Percentiles rank a stretch among this genome's conserved stretches.
These are phyloP conservation scores for Triops longicaudatus DNA, from an alignment of 1,140 invertebrate species.

Conservation along the genomic window DNA sequence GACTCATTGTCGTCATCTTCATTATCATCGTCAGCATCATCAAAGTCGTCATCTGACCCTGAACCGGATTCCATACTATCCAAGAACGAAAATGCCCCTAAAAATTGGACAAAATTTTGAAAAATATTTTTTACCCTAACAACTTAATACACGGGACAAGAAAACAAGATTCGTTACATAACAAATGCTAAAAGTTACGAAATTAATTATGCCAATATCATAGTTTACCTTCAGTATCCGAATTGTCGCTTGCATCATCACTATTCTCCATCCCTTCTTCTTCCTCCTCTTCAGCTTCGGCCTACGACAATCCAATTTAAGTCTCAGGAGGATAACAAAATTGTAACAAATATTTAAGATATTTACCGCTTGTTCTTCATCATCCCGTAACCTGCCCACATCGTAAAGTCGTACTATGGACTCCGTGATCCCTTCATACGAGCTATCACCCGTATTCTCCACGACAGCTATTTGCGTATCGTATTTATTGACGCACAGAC, in stretches of 20 bases:
- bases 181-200: too few relatives aligned
- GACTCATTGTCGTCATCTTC: slow-evolving; percentile 44
- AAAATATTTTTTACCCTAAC: too few relatives aligned
- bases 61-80: slow-evolving; percentile 18
- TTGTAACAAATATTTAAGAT: neutral
- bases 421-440: slow-evolving; percentile 47
- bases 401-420: slow-evolving; percentile 74
- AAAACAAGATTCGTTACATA: too few relatives aligned
- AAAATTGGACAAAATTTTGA: slow-evolving; percentile 9
- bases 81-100: slow-evolving; percentile 31
- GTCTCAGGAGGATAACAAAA: slow-evolving; percentile 15
- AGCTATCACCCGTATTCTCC: slow-evolving; percentile 66
- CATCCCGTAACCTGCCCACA: slow-evolving; percentile 59
- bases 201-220: neutral
- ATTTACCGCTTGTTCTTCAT: slow-evolving; percentile 54
- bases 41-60: slow-evolving; percentile 35
- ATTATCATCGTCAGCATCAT: slow-evolving; percentile 43
- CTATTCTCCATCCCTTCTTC: slow-evolving; percentile 30
- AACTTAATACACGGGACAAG: too few relatives aligned
- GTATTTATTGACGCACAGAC: slow-evolving; percentile 60
- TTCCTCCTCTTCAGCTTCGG: slow-evolving; percentile 29
- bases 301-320: slow-evolving; percentile 12
- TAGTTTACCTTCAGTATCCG: slow-evolving; percentile 37
- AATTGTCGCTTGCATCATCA: slow-evolving; percentile 43
- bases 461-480: slow-evolving; percentile 73